Base-by-base conservation (phyloP, 2,113 vertebrate genomes). In the Onychorhynchus coronatus region DNA sequence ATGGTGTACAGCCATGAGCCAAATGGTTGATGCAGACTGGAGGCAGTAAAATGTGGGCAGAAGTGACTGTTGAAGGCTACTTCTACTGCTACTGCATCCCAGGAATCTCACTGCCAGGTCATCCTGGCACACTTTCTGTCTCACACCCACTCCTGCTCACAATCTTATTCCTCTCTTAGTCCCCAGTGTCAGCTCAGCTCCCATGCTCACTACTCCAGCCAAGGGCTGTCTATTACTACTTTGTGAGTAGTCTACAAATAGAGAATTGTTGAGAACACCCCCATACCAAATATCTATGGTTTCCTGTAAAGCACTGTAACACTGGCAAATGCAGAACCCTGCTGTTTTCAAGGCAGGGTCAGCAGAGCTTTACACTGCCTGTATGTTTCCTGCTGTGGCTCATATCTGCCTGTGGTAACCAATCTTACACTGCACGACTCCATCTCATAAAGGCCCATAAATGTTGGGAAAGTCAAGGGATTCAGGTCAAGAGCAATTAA, bases 401-500 rank as follows among this genome's bases (percentile, higher is more conserved):
- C 0, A 0, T 53, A 17, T 89, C 71, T 66, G 41, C 28, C 53
- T 3, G 1, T 33, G 17, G 31, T 1, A 12, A 68, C 55, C 19
- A 59, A 23, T 35, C 56, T 35, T 6, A 1, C 75, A 12, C 14
- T 42, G 75, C 50, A 77, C 89, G n/a, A 6, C 59, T 93, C 33
- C 27, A 2, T 53, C 41, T 47, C 50, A 93, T 70, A 83, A 79
- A 94, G 46, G 42, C 14, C 16, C 24, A 52, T 93, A 94, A 96
- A 96, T 83, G 83, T 46, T 1, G 0, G 22, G 46, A 91, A 91
- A 59, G 31, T 76, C 59, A 66, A 85, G 35, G 73, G 62, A 95
- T 85, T 79, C 78, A 27, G 28, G 11, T 71, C 76, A 90, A 79
- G 58, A 93, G 63, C 83, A 91, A 90, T 90, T 91, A 66, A 77